Evolutionary conservation across 2,113 vertebrate genomes (phyloP), one percentile per base, ranked within the genome.

Genomic region (Aphelocoma coerulescens): DNA sequence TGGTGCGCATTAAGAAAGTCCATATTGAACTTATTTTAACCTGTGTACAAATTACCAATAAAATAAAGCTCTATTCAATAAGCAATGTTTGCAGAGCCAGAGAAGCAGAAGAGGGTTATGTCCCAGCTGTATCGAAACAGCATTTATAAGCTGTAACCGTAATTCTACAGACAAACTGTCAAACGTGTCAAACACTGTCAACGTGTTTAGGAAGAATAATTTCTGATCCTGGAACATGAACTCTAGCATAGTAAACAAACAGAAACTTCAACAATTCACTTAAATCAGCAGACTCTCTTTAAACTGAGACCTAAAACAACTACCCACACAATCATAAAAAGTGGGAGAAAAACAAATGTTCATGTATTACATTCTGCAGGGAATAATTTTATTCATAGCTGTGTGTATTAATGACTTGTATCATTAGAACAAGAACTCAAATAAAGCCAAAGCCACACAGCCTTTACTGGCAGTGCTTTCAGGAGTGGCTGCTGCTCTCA

Each of bases 161-260:
- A 67, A 46, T 30, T 52, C 85, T 26, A 15, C 16, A 72, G 66
- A 24, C 41, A 65, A 73, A 69, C 1, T 49, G 14, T 26, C 37
- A n/a, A 41, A 33, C 0, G 0, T 11, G 39, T 41, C 12, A 41
- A 41, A 41, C 39, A 41, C 39, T 41, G 39, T 41, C 39, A 41
- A 33, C 0, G 0, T 11, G 5, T 44, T 59, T 13, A 84, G 23
- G 48, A 82, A 46, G 5, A 74, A 74, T 13, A 7, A 18, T 51
- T 79, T 80, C 58, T 65, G n/a, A 67, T 24, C 9, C 28, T 28
- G 41, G 27, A 16, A 84, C 10, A 10, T 20, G 23, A 79, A 44
- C 37, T 85, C 55, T 7, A 54, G 46, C 46, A 51, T 16, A 81
- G 11, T 4, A 43, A 82, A 21, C 27, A 69, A 85, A 85, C 28